Conservation (phyloP, 2,888 invertebrate species). For the Philaethria dido region DNA sequence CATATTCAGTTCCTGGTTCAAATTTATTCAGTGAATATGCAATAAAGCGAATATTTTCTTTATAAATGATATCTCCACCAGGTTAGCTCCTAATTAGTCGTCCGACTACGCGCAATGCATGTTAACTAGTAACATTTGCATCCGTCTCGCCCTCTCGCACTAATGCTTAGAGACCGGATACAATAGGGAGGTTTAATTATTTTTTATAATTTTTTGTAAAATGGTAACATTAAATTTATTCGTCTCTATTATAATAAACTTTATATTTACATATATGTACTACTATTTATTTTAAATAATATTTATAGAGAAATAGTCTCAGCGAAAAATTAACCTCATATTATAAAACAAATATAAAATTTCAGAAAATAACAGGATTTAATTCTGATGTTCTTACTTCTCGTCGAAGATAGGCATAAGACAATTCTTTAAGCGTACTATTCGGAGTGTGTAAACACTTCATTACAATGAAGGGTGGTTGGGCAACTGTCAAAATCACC, state of each 20-base stretch:
- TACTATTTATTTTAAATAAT: no score
- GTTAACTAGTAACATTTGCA: constrained; percentile 82
- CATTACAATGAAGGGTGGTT: constrained; percentile 50
- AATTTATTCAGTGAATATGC: constrained; percentile 14
- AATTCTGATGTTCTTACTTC: neutral
- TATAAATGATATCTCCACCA: constrained; percentile 62
- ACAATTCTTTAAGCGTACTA: constrained; percentile 13
- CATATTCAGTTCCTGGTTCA: neutral
- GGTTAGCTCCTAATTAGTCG: constrained; percentile 78
- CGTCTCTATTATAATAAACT: no score
- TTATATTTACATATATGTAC: no score
- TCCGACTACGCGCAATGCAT: constrained; percentile 78
- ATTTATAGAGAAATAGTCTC: no score
- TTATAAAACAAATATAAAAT: no score
- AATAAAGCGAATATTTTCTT: constrained; percentile 44
- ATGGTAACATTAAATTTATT: neutral
- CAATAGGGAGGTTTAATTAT: constrained; percentile 27
- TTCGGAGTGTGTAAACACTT: constrained; percentile 45
- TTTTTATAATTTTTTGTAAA: neutral
- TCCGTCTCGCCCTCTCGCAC: constrained; percentile 50
- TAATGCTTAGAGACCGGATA: constrained; percentile 36
- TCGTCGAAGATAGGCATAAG: neutral
- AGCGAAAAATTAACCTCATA: no score
- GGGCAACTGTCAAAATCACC: constrained; percentile 81
- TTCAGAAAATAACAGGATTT: no score